Conservation (phyloP, 1,140 invertebrate species). For the Myzus persicae region DNA sequence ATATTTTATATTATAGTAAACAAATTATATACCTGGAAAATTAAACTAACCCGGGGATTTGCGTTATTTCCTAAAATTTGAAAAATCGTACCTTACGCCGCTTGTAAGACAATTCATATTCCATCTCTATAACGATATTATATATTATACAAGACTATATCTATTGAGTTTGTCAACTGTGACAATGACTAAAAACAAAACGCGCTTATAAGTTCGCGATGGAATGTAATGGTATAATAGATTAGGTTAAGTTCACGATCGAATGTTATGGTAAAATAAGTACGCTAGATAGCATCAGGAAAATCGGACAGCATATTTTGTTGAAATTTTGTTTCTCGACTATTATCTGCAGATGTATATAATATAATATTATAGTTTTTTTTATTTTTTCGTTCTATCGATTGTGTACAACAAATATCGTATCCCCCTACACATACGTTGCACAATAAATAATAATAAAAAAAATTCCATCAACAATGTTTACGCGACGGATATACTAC, state of each 20-base stretch:
- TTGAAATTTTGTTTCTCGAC: background rate
- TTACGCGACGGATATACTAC: background rate
- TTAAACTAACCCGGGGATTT: background rate
- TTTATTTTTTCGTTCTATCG: background rate
- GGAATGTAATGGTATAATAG: background rate
- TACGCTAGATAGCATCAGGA: background rate
- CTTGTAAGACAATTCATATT: background rate
- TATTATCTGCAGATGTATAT: background rate
- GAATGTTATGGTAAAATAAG: background rate
- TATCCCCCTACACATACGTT: background rate
- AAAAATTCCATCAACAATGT: background rate
- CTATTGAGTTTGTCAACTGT: background rate
- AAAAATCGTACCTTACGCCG: background rate
- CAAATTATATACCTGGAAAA: background rate
- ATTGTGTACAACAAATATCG: background rate
- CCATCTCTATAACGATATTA: background rate
- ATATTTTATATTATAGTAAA: background rate
- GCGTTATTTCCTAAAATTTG: background rate
- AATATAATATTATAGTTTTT: background rate
- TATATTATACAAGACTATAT: background rate
- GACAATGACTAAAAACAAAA: background rate
- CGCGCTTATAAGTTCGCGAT: background rate
- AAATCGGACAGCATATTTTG: background rate
- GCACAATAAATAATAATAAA: constrained; percentile 11
- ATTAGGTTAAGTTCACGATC: background rate